A percentile compares a stretch with the other conserved stretches of the same genome.
Conservation (phyloP, 2,113 vertebrate genomes). For the Cinclus mexicanus region DNA sequence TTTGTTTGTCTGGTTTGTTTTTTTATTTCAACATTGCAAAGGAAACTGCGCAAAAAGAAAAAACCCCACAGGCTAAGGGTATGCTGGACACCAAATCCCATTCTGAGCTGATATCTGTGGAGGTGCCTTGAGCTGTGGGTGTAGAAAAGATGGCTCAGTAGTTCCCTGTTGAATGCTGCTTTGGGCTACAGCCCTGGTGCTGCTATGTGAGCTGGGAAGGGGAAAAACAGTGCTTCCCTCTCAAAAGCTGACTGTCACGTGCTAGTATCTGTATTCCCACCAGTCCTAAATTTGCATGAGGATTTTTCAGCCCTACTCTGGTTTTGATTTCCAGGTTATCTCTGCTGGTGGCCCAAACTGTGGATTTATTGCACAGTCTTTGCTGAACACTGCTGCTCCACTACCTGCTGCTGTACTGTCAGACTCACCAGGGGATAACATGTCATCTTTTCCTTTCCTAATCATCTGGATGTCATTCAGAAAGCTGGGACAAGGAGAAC, state of each 20-base stretch:
- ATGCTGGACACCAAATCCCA: not conserved
- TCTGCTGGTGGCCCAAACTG: not conserved
- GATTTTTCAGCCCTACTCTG: not conserved
- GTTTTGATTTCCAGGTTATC: not conserved
- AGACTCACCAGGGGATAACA: not conserved
- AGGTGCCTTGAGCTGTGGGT: not conserved
- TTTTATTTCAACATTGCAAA: not conserved
- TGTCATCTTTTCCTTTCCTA: slow-evolving; percentile 22
- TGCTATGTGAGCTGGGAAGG: not conserved
- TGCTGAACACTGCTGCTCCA: not conserved
- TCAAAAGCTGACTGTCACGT: not conserved
- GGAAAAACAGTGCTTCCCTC: not conserved
- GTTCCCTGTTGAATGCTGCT: not conserved
- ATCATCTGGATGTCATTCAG: slow-evolving; percentile 51
- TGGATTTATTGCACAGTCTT: not conserved
- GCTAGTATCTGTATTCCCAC: not conserved
- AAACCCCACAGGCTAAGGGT: not conserved
- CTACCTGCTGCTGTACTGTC: not conserved
- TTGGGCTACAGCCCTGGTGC: not conserved
- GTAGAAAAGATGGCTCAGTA: not conserved
- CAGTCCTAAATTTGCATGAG: not conserved
- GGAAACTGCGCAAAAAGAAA: not conserved
- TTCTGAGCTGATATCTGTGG: not conserved
- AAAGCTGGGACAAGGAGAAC: slow-evolving; percentile 49
- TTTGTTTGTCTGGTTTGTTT: not conserved